Evolutionary conservation across 1,140 invertebrate genomes (phyloP), one percentile per base, ranked within the genome.

Genomic region (Himalopsyche phryganea): DNA sequence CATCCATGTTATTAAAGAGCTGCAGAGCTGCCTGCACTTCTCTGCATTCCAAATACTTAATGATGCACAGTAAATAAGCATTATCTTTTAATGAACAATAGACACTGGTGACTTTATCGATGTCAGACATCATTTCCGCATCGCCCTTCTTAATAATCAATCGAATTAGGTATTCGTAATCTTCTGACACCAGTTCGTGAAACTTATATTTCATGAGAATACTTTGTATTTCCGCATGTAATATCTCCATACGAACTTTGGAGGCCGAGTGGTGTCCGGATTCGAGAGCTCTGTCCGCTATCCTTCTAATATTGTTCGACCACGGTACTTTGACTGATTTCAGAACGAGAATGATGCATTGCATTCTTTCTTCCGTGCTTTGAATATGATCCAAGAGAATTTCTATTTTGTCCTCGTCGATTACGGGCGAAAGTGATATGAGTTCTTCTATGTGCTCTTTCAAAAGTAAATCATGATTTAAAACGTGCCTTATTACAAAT

Each of bases 161-260:
- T 13, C 47, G 42, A 13, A 61, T 61, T 7, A 65, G 36, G 20
- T 23, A 52, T 46, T 55, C 59, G 40, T 61, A 61, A 47, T 65
- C 63, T 51, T 65, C 63, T 3, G 42, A 47, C 6, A 41, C 0
- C 6, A 65, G 19, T 23, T 65, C 59, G 19, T 44, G 13, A 35
- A 54, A 61, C 55, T 65, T 56, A 48, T 65, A 65, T 61, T 65
- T 65, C 51, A 65, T 55, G 2, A 61, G 45, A 13, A 61, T 55
- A n/a, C 36, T 36, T 51, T 42, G 52, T 9, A 65, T 49, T 19
- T 61, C 48, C 14, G 63, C 51, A 41, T 55, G 48, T 2, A 58
- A 11, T 19, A 61, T 59, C 44, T 65, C 63, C 9, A 49, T 53
- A 6, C 40, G 35, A 20, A 65, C 40, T 33, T 41, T 18, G n/a